phyloP scores from a whole-genome alignment of 2,113 vertebrate species.

The Onychorhynchus coronatus region DNA sequence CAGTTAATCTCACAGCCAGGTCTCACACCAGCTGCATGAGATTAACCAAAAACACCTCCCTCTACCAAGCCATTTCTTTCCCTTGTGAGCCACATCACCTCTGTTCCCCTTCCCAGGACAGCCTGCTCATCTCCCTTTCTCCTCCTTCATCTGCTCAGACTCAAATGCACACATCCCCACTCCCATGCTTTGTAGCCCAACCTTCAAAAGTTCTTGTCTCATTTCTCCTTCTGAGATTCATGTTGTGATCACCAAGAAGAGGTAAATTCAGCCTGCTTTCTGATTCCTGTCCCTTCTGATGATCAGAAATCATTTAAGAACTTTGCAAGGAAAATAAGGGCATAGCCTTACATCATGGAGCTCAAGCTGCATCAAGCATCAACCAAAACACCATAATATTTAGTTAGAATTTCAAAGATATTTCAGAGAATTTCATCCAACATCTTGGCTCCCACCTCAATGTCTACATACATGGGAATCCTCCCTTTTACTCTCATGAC shows the following conservation, averaged over 20 bases:
- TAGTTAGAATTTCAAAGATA: not conserved
- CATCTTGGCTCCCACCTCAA: not conserved
- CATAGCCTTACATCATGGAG: not conserved
- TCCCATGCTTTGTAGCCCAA: not conserved
- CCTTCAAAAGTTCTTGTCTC: not conserved
- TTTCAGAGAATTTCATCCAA: not conserved
- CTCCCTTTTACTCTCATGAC: not conserved
- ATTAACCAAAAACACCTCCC: not conserved
- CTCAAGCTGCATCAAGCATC: not conserved
- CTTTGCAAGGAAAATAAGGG: not conserved
- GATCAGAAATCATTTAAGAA: not conserved
- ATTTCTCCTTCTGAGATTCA: not conserved
- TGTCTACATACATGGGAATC: not conserved
- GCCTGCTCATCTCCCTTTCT: not conserved
- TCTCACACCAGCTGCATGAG: not conserved
- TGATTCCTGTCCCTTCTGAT: not conserved
- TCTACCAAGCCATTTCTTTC: not conserved
- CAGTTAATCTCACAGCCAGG: not conserved
- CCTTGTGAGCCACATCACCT: not conserved
- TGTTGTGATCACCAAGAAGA: not conserved
- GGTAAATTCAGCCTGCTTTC: not conserved
- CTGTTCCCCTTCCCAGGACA: not conserved
- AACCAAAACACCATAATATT: not conserved
- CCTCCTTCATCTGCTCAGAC: not conserved
- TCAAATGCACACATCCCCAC: not conserved